These are phyloP conservation scores for Coptodon rendalli DNA, from an alignment of 2,113 vertebrate genomes.

Conservation along the genomic window DNA sequence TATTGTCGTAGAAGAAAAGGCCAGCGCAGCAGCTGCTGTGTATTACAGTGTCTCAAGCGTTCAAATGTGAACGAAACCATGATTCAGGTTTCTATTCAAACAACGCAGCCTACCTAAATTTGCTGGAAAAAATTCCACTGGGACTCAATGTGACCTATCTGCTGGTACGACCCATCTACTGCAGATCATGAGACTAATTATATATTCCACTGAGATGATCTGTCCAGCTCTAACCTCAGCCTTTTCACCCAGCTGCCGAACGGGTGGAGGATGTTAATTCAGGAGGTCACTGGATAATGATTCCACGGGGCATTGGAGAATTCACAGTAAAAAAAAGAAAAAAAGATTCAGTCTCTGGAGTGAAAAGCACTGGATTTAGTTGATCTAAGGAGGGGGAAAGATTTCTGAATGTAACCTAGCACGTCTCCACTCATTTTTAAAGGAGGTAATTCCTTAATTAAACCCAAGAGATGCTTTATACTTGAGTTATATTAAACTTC, in stretches of 20 bases:
- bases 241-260: not conserved
- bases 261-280: not conserved
- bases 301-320: not conserved
- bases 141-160: conserved; percentile 20
- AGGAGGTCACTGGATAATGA: conserved; percentile 12
- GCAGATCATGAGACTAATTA: conserved; percentile 31
- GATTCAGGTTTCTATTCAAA: not conserved
- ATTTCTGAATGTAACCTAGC: not conserved
- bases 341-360: not conserved
- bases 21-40: not conserved
- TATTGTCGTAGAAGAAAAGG: not conserved
- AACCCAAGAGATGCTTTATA: not conserved
- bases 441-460: conserved; percentile 1
- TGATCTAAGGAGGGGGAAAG: not conserved
- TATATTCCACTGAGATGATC: conserved; percentile 30
- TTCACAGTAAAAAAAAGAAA: not conserved
- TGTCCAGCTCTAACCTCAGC: not conserved
- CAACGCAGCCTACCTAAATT: not conserved
- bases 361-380: not conserved
- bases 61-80: not conserved
- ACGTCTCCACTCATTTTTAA: not conserved
- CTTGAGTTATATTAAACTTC: not conserved
- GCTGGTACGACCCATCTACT: conserved; percentile 15
- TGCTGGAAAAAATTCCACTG: not conserved
- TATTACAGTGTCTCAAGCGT: not conserved